Evolutionary conservation across 2,113 vertebrate genomes (phyloP).

Genomic region (Plotosus lineatus): DNA sequence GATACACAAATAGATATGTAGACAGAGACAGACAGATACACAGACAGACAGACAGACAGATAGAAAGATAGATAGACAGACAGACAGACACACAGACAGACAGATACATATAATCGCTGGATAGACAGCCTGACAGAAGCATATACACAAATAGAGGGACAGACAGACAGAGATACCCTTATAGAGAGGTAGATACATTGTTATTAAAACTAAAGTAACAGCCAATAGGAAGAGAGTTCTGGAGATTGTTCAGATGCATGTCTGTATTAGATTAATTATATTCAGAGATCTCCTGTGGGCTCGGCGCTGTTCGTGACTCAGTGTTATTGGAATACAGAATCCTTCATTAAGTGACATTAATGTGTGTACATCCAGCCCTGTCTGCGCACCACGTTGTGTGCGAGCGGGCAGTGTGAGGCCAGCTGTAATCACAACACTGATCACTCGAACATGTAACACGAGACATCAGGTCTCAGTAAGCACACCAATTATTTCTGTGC

Average conservation of each 20-base stretch:
- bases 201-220: too few relatives aligned
- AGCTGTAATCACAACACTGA: slow-evolving; percentile 4
- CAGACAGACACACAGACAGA: too few relatives aligned
- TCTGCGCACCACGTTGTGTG: background rate
- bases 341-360: background rate
- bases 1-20: too few relatives aligned
- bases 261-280: background rate
- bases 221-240: background rate
- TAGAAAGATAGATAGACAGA: too few relatives aligned
- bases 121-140: too few relatives aligned
- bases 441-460: background rate
- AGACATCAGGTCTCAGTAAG: background rate
- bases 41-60: too few relatives aligned
- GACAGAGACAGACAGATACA: too few relatives aligned
- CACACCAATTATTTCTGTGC: background rate
- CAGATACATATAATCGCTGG: too few relatives aligned
- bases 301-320: background rate
- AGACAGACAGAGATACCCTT: too few relatives aligned
- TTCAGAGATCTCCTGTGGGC: background rate
- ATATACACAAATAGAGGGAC: too few relatives aligned
- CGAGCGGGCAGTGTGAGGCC: background rate
- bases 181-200: too few relatives aligned
- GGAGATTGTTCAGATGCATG: background rate
- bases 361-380: background rate
- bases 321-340: background rate